These are phyloP conservation scores for Leptoclinus maculatus DNA, from an alignment of 2,797 vertebrate species.

Conservation along the genomic window DNA sequence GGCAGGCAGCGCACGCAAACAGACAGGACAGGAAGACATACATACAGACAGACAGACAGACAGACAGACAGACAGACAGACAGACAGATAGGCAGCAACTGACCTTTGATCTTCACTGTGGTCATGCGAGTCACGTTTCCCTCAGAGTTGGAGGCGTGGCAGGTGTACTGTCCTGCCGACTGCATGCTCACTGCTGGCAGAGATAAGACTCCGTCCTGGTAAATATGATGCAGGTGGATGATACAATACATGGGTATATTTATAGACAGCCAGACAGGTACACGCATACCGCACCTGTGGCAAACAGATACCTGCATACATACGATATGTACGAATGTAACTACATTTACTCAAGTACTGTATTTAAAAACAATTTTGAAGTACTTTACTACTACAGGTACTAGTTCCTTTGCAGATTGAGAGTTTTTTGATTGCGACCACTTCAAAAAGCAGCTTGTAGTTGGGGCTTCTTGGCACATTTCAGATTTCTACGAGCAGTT, in stretches of 20 bases:
- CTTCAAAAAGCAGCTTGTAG: background rate
- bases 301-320: background rate
- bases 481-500: background rate
- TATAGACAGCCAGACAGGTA: background rate
- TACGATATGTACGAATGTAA: background rate
- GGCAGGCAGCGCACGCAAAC: slow-evolving; percentile 4
- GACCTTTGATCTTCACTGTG: slow-evolving; percentile 93
- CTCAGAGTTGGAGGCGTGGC: slow-evolving; percentile 90
- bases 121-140: slow-evolving; percentile 87
- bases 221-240: slow-evolving; percentile 74
- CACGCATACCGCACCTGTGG: background rate
- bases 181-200: slow-evolving; percentile 80
- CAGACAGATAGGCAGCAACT: slow-evolving; percentile 50
- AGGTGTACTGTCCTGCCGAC: slow-evolving; percentile 88
- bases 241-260: background rate
- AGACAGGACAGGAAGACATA: slow-evolving; percentile 16
- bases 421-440: background rate
- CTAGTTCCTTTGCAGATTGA: background rate
- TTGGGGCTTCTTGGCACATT: background rate
- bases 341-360: background rate
- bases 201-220: slow-evolving; percentile 85
- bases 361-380: background rate
- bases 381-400: background rate
- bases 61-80: background rate
- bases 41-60: slow-evolving; percentile 6